A percentile compares a stretch with the other conserved stretches of the same genome.
Conservation (phyloP, 2,113 vertebrate genomes). For the Procavia capensis region DNA sequence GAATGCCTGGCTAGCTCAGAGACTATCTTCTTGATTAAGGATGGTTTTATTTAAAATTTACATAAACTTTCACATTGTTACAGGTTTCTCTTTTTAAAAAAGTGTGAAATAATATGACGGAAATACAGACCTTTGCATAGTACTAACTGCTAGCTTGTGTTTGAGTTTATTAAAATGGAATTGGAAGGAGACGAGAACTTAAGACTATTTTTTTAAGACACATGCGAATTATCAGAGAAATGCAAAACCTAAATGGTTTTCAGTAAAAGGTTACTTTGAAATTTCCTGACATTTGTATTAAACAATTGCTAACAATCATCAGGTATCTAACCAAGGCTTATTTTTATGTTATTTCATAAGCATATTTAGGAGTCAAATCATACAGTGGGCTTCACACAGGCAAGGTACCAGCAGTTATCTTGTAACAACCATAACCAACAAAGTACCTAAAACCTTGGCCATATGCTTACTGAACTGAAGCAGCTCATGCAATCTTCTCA, state of each 20-base stretch:
- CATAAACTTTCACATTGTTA: neutral
- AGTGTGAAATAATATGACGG: neutral
- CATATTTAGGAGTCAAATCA: neutral
- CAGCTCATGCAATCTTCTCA: neutral
- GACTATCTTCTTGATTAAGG: neutral
- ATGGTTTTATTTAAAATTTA: neutral
- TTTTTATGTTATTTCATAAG: neutral
- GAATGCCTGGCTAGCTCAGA: neutral
- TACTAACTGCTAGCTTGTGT: neutral
- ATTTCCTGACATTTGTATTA: neutral
- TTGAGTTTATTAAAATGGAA: conserved; percentile 25
- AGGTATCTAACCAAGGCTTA: neutral
- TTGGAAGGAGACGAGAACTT: neutral
- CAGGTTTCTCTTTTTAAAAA: neutral
- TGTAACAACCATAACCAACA: neutral
- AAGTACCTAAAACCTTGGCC: neutral
- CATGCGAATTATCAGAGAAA: neutral
- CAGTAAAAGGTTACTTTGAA: neutral
- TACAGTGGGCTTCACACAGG: neutral
- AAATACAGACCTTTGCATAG: neutral
- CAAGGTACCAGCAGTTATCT: neutral
- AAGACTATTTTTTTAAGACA: neutral
- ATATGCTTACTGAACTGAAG: neutral
- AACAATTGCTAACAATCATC: neutral
- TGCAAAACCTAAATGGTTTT: neutral